Conservation (phyloP, 1,140 invertebrate species). For the Leptinotarsa texana region DNA sequence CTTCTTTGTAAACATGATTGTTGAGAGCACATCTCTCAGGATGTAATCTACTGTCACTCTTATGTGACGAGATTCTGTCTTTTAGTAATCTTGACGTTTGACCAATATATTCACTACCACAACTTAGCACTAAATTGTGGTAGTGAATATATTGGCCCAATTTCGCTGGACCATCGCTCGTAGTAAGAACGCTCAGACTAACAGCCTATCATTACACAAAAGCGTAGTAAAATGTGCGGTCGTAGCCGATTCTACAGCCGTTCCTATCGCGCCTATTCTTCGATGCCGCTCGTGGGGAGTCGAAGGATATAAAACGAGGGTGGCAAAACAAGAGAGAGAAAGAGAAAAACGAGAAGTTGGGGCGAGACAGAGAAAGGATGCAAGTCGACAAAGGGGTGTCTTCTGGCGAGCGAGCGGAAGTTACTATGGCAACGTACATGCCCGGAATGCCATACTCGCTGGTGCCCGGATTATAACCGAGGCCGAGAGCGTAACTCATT, state of each 20-base stretch:
- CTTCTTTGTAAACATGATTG: too few species aligned
- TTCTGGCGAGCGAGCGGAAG: conserved; percentile 25
- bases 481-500: conserved; percentile 1
- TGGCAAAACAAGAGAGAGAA: neutral
- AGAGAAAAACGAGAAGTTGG: neutral
- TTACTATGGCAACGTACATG: conserved; percentile 39
- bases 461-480: conserved; percentile 30
- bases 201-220: conserved; percentile 4
- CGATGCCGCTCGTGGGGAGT: neutral
- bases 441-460: conserved; percentile 39
- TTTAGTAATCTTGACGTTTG: too few species aligned
- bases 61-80: too few species aligned
- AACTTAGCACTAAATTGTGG: too few species aligned
- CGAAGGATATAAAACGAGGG: neutral
- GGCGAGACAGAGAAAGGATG: conserved; percentile 10
- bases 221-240: conserved; percentile 7
- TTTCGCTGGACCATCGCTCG: neutral
- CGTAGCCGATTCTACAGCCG: neutral
- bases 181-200: conserved; percentile 1
- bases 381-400: conserved; percentile 18
- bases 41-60: too few species aligned
- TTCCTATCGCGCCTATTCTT: conserved; percentile 13
- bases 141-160: too few species aligned
- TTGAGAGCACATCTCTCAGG: too few species aligned
- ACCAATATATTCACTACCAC: too few species aligned